Percentiles rank a stretch among this genome's conserved stretches.
Conservation (phyloP, 2,797 vertebrate genomes). For the Triplophysa bombifrons region DNA sequence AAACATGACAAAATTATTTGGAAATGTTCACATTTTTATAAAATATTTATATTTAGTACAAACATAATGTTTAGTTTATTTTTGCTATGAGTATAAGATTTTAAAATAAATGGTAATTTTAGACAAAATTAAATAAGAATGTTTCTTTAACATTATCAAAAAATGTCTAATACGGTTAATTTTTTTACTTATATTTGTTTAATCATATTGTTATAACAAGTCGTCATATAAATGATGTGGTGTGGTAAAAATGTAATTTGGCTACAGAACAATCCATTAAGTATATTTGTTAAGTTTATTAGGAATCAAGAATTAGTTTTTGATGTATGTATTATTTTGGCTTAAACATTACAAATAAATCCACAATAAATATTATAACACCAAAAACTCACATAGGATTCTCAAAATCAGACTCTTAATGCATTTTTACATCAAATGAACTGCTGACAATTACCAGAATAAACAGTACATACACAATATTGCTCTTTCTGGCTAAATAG, state of each 20-base stretch:
- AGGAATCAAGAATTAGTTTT: neutral
- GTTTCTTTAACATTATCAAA: too few species aligned
- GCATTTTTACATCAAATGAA: neutral
- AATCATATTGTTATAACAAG: too few species aligned
- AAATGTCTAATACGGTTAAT: too few species aligned
- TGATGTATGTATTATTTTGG: neutral
- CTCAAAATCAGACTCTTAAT: neutral
- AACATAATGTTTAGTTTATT: too few species aligned
- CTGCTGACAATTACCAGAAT: neutral
- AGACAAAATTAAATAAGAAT: too few species aligned
- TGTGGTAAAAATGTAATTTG: neutral
- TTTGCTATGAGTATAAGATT: too few species aligned
- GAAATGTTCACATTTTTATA: too few species aligned
- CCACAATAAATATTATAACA: neutral
- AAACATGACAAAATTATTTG: too few species aligned
- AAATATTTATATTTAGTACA: too few species aligned
- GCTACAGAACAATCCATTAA: too few species aligned
- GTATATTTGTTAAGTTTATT: neutral
- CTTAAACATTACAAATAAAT: neutral
- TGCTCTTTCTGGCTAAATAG: neutral
- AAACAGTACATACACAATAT: neutral
- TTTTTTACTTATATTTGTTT: neutral
- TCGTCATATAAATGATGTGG: neutral
- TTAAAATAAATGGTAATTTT: too few species aligned
- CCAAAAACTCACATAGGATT: neutral